Base-by-base conservation (phyloP, 2,113 vertebrate genomes). In the Dasyornis broadbenti region DNA sequence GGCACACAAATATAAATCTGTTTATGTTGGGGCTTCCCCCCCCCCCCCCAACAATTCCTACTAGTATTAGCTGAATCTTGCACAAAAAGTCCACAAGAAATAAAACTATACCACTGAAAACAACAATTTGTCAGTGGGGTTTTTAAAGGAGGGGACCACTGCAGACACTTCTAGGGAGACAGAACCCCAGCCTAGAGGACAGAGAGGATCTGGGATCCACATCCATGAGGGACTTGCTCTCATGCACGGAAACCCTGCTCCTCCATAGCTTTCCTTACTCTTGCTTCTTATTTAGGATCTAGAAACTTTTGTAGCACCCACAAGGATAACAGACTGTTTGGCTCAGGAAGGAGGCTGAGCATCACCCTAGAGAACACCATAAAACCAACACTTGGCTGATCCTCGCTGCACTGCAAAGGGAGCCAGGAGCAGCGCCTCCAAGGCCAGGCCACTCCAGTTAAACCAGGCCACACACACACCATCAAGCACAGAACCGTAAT, bases 291-390 rank as follows among this genome's bases (percentile, higher is more conserved):
- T 37, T 50, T 33, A 31, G 10, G 18, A 59, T 19, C 40, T 69
- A 56, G 13, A 69, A 72, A 40, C 6, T 47, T 60, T 14, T 52
- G 21, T 6, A 56, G 37, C 3, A 64, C 16, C 11, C 59, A 56
- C 24, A 45, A 0, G 18, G 9, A 0, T 17, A 45, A 37, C 0
- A 0, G 21, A 27, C 35, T 33, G 11, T 16, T 42, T 35, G 57
- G 45, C 37, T 81, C 22, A 61, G n/a, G 35, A 33, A 65, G 56
- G 10, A 91, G 45, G 28, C 30, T 2, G 2, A 31, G 28, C 30
- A 80, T 10, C 1, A 11, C 49, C 61, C 24, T 26, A 17, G 31
- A 56, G 17, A 78, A 31, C 26, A 57, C 31, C 49, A 60, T 17
- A 37, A 56, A 40, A 39, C 7, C 52, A 50, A 39, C 0, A 2